A percentile compares a stretch with the other conserved stretches of the same genome.
Evolutionary conservation across 1,140 invertebrate species (phyloP).

Genomic region (Diabrotica undecimpunctata): DNA sequence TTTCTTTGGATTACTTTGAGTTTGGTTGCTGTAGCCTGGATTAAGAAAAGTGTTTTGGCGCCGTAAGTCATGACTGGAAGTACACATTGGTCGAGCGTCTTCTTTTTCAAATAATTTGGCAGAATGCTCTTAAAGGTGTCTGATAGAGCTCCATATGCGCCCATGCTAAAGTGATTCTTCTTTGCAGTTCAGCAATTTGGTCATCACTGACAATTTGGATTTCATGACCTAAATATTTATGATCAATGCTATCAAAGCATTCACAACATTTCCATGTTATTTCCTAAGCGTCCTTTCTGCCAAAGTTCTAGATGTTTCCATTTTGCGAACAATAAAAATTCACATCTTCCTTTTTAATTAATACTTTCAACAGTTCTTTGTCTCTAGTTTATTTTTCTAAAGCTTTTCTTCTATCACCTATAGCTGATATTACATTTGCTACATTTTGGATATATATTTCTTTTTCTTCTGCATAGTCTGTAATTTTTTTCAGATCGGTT

Average conservation of each 20-base stretch:
- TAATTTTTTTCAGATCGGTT: constrained; percentile 89
- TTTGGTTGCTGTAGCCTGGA: too few species aligned
- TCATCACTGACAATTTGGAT: too few species aligned
- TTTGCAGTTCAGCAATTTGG: too few species aligned
- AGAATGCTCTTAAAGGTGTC: too few species aligned
- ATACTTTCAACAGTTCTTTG: constrained; percentile 88
- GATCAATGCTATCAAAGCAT: constrained; percentile 81
- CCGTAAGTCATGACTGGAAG: too few species aligned
- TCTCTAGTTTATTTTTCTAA: constrained; percentile 85
- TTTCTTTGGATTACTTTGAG: too few species aligned
- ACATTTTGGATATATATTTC: constrained; percentile 85
- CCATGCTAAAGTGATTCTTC: too few species aligned
- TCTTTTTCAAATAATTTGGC: too few species aligned
- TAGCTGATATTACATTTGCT: constrained; percentile 78
- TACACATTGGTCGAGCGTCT: too few species aligned
- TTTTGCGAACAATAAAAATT: constrained; percentile 89
- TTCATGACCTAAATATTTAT: too few species aligned
- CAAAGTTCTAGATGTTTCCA: constrained; percentile 80
- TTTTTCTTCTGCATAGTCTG: constrained; percentile 93
- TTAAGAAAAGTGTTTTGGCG: too few species aligned
- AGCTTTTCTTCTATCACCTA: constrained; percentile 79
- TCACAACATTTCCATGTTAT: constrained; percentile 87
- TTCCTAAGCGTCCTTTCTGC: constrained; percentile 89
- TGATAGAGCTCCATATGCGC: too few species aligned
- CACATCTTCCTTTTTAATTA: constrained; percentile 94